Conservation (phyloP, 2,113 vertebrate species). For the Spea bombifrons region DNA sequence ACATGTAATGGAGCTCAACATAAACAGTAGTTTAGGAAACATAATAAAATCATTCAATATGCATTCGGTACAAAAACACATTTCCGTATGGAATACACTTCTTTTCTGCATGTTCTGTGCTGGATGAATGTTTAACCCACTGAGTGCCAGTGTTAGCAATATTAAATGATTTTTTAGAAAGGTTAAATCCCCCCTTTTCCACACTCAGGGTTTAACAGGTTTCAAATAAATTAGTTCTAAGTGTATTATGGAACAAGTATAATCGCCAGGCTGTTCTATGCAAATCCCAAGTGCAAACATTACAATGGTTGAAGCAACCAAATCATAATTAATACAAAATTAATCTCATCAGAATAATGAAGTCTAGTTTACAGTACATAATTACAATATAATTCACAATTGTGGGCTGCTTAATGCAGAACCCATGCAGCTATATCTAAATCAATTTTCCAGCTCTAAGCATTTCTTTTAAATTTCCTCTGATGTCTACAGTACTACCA, state of each 20-base stretch:
- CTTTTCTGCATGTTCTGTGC: constrained; percentile 58
- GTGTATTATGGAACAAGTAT: constrained; percentile 73
- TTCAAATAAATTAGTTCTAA: constrained; percentile 95
- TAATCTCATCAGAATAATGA: constrained; percentile 59
- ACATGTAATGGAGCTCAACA: constrained; percentile 81
- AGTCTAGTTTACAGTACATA: constrained; percentile 65
- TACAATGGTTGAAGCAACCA: constrained; percentile 77
- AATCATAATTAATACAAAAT: constrained; percentile 61
- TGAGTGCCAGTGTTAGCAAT: not conserved
- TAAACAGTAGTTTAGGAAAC: constrained; percentile 81
- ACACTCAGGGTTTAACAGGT: constrained; percentile 48
- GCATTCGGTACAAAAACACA: not conserved
- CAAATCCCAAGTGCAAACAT: constrained; percentile 90
- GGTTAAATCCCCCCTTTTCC: not conserved
- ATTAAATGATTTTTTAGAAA: too few species aligned
- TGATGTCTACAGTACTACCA: constrained; percentile 88
- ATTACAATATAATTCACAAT: constrained; percentile 48
- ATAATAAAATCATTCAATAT: constrained; percentile 63
- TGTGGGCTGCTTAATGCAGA: constrained; percentile 60
- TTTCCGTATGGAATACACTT: constrained; percentile 36
- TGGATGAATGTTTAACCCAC: constrained; percentile 56
- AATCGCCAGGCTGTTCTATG: constrained; percentile 72
- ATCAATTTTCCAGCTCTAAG: constrained; percentile 85
- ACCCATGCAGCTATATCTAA: constrained; percentile 71
- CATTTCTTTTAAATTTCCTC: constrained; percentile 67